phyloP scores from a whole-genome alignment of 2,113 vertebrate species.

The Chlorodrepanis virens region DNA sequence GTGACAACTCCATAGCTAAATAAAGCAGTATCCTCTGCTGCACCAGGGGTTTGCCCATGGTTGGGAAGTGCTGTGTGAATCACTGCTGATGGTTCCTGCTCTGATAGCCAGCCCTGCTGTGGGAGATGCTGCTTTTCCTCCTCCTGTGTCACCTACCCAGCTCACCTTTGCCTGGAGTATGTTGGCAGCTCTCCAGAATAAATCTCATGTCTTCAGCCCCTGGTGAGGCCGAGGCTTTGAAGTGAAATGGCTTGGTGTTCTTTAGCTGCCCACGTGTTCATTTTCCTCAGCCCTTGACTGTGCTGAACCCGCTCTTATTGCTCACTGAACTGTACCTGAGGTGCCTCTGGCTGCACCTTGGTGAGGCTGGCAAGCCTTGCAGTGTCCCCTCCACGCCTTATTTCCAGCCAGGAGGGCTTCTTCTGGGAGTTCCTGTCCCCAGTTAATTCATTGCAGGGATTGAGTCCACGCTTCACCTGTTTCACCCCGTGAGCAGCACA shows the following conservation, averaged over 20 bases:
- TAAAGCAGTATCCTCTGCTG: background rate
- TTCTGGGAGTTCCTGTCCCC: background rate
- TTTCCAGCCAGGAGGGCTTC: background rate
- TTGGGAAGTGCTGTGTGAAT: background rate
- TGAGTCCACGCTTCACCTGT: background rate
- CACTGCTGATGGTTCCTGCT: background rate
- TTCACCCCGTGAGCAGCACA: rapidly evolving
- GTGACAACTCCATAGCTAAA: background rate
- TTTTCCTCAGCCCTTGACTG: background rate
- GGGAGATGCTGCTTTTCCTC: background rate
- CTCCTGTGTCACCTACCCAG: background rate
- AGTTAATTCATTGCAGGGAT: background rate
- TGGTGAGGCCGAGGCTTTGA: background rate
- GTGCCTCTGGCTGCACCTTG: background rate
- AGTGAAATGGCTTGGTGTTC: background rate
- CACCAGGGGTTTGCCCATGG: background rate
- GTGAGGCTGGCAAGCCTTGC: background rate
- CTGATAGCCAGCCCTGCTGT: rapidly evolving
- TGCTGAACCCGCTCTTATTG: background rate
- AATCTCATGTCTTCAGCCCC: background rate
- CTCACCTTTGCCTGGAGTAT: background rate
- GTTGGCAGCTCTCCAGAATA: background rate
- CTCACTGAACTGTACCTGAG: rapidly evolving
- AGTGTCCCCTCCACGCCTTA: background rate
- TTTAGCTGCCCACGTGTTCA: background rate